Conservation (phyloP, 53 echinoderm and acorn worm species). For the Henricia sp. region DNA sequence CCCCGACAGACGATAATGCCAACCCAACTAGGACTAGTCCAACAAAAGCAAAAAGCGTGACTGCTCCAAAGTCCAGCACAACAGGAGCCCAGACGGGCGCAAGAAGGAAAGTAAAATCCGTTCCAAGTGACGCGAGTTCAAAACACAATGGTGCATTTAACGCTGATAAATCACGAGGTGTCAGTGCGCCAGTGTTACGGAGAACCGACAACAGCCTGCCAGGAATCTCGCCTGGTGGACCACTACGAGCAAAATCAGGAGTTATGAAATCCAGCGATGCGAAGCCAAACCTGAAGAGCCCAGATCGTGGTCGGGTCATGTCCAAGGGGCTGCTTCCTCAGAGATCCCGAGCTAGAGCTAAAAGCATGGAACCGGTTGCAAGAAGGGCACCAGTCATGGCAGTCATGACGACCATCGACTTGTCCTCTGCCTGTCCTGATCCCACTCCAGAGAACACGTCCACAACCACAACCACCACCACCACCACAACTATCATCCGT, state of each 20-base stretch:
- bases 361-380: conserved; percentile 41
- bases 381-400: conserved; percentile 19
- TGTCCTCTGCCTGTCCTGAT: neutral
- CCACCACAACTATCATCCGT: conserved; percentile 18
- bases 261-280: conserved; percentile 25
- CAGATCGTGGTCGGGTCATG: conserved; percentile 35
- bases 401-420: conserved; percentile 3
- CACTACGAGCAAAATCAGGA: conserved; percentile 40
- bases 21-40: conserved; percentile 36
- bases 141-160: conserved; percentile 28
- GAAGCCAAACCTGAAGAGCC: conserved; percentile 44
- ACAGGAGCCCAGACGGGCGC: conserved; percentile 37
- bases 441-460: conserved; percentile 1
- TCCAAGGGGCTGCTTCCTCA: conserved; percentile 9
- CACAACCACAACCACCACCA: neutral
- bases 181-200: conserved; percentile 27
- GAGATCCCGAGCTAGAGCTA: conserved; percentile 29
- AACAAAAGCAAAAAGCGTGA: conserved; percentile 41
- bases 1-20: conserved; percentile 46
- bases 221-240: conserved; percentile 37
- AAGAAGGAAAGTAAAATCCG: conserved; percentile 26
- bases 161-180: conserved; percentile 18
- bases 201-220: conserved; percentile 45
- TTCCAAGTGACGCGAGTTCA: neutral
- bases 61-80: conserved; percentile 7